Base-by-base conservation (phyloP, 2,797 vertebrate genomes). In the Prunella strophiata region DNA sequence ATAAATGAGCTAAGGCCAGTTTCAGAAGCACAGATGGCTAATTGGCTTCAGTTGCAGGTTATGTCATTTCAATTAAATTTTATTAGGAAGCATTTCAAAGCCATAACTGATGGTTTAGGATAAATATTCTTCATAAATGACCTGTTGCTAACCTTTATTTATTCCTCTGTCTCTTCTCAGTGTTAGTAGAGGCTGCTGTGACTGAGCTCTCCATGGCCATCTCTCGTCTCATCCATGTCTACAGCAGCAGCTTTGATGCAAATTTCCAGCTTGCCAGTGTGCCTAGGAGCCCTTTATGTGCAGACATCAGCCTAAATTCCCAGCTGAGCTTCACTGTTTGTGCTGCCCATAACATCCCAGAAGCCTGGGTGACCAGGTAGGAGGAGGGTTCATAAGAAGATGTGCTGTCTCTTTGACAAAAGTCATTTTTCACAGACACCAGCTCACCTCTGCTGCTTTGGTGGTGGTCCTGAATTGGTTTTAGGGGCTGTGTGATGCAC, bases 341-440 rank as follows among this genome's bases (percentile, higher is more conserved):
- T 55, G 96, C 97, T 58, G 96, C 93, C 51, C 97, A 98, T 77
- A 98, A 97, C 67, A 95, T 98, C 63, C 97, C 97, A 50, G 97
- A 97, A 81, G 63, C 72, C 17, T 98, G 98, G 98, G 40, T 95
- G 38, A 83, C 51, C 81, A 97, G 97, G 98, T 98, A 65, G 94
- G 97, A 73, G 34, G 27, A 58, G 14, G 27, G 11, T 22, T 74
- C 36, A 19, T 17, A 11, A 51, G 27, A 52, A 1, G 9, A 10
- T 1, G 1, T 45, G 17, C 12, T 78, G 7, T 73, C 27, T 75
- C 36, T 76, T 82, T 58, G 42, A 11, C 52, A 42, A 8, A 6
- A 1, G 16, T 10, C 3, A 5, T 59, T 77, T 92, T 62, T 65
- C 22, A 36, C 18, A 51, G 32, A 42, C 10, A 30, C 12, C 74